phyloP scores from a whole-genome alignment of 2,113 vertebrate genomes.

The Lucifuga dentata region DNA sequence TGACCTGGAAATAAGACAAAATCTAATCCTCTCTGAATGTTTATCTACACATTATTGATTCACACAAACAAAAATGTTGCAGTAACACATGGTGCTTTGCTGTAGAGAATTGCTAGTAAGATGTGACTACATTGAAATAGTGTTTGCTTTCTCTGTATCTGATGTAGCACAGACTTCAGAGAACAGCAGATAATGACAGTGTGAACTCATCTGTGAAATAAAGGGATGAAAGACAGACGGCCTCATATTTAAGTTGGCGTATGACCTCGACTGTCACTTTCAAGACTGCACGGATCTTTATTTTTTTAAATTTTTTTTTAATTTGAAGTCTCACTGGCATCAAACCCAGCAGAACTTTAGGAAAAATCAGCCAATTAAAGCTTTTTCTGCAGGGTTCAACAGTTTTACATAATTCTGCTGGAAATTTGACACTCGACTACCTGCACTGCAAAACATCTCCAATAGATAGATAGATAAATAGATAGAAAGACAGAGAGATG shows the following conservation, averaged over 20 bases:
- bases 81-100: slow-evolving; percentile 3
- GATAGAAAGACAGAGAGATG: background rate
- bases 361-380: background rate
- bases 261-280: slow-evolving; percentile 14
- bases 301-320: slow-evolving; percentile 15
- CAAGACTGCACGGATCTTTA: slow-evolving; percentile 20
- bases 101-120: slow-evolving; percentile 28
- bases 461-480: no score
- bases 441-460: no score
- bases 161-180: slow-evolving; percentile 22
- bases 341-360: background rate
- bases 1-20: background rate
- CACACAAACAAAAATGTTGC: background rate
- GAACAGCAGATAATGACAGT: slow-evolving; percentile 40
- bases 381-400: slow-evolving; percentile 24
- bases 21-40: background rate
- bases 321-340: background rate
- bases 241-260: background rate
- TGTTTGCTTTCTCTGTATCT: slow-evolving; percentile 39
- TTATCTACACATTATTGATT: slow-evolving; percentile 4
- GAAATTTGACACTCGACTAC: slow-evolving; percentile 29
- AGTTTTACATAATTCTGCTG: slow-evolving; percentile 27
- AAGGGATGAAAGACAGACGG: slow-evolving; percentile 48
- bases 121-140: slow-evolving; percentile 62
- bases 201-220: slow-evolving; percentile 65